Percentiles rank a stretch among this genome's conserved stretches.
Evolutionary conservation across 1,140 invertebrate genomes (phyloP).

Genomic region (Charaxes varanes): DNA sequence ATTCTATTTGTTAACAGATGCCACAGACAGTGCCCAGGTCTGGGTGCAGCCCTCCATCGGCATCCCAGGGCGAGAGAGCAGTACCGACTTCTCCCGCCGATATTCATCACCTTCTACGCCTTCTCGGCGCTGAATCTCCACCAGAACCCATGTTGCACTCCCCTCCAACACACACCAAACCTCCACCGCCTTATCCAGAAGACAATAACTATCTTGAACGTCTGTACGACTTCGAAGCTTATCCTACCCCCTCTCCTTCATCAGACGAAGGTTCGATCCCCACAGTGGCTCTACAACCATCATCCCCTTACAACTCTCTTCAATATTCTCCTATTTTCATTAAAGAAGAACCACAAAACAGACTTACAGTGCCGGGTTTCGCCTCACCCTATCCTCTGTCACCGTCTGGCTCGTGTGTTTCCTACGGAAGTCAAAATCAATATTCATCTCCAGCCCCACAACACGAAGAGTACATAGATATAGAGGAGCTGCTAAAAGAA

Average conservation of each 20-base stretch:
- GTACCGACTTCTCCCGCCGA: constrained; percentile 75
- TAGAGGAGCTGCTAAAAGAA: constrained; percentile 71
- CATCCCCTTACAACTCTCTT: constrained; percentile 62
- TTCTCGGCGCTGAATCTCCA: constrained; percentile 71
- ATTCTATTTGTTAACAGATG: constrained; percentile 79
- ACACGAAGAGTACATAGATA: constrained; percentile 72
- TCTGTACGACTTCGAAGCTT: constrained; percentile 62
- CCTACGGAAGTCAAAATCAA: constrained; percentile 61
- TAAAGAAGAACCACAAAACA: constrained; percentile 66
- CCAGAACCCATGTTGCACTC: constrained; percentile 73
- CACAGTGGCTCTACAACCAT: constrained; percentile 63
- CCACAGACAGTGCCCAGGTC: constrained; percentile 86
- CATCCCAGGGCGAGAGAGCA: constrained; percentile 78
- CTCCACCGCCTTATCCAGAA: constrained; percentile 62
- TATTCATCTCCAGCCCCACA: constrained; percentile 75
- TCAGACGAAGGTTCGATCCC: constrained; percentile 72
- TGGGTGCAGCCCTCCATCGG: constrained; percentile 82
- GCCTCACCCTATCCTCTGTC: constrained; percentile 76
- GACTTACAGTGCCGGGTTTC: constrained; percentile 74
- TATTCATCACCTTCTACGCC: constrained; percentile 72
- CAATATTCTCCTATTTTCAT: constrained; percentile 56
- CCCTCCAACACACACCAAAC: constrained; percentile 58
- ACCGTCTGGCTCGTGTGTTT: constrained; percentile 75
- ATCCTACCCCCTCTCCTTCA: constrained; percentile 66
- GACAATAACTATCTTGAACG: constrained; percentile 60